phyloP scores from a whole-genome alignment of 2,797 vertebrate species.

The Scolopax bukidnonensis region DNA sequence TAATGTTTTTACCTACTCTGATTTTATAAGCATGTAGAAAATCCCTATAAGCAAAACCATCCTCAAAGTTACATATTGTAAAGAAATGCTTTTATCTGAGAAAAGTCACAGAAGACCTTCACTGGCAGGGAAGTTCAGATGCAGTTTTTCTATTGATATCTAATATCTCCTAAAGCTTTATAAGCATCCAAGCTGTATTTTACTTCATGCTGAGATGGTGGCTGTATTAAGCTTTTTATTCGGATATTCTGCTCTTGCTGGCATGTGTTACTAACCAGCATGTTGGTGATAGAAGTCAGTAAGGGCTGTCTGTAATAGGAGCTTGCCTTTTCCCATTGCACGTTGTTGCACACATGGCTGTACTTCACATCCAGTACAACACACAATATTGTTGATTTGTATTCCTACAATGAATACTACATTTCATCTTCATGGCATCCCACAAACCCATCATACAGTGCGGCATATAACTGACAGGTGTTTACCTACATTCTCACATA shows the following conservation, averaged over 20 bases:
- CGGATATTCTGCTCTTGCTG: neutral
- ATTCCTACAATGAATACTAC: neutral
- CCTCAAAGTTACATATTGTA: neutral
- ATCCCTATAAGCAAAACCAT: neutral
- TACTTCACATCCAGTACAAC: neutral
- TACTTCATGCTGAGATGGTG: neutral
- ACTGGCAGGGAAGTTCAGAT: neutral
- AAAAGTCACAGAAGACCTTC: neutral
- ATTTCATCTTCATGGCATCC: neutral
- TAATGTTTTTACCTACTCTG: neutral
- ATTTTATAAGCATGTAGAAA: neutral
- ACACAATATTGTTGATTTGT: neutral
- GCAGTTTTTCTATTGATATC: neutral
- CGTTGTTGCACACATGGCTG: neutral
- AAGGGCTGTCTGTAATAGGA: neutral
- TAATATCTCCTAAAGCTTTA: neutral
- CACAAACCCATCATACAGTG: neutral
- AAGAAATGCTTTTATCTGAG: neutral
- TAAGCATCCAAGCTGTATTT: neutral
- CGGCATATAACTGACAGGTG: neutral
- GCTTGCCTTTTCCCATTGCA: neutral
- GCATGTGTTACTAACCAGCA: neutral
- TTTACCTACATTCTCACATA: fast-evolving
- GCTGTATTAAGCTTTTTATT: neutral
- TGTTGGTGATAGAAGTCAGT: neutral